Conservation (phyloP, 2,797 vertebrate genomes). For the Coregonus ussuriensis region DNA sequence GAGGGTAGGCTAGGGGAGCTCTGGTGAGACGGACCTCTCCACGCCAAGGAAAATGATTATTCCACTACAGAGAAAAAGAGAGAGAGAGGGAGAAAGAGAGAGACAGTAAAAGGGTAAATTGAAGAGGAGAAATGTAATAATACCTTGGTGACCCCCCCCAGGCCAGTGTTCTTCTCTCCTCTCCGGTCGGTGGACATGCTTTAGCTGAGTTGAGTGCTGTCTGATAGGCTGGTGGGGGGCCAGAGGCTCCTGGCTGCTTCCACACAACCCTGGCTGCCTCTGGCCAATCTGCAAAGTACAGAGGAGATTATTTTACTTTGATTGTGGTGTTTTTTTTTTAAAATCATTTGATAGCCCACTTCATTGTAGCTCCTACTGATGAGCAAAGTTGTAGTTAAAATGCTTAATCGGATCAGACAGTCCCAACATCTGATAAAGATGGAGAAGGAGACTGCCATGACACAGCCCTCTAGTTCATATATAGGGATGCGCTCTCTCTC, state of each 20-base stretch:
- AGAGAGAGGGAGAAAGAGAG: too few species aligned
- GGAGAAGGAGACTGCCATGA: background rate
- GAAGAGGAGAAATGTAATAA: too few species aligned
- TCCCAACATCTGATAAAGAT: background rate
- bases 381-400: background rate
- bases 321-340: slow-evolving; percentile 1
- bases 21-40: slow-evolving; percentile 44
- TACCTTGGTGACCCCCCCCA: too few species aligned
- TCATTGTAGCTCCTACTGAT: background rate
- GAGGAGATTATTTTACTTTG: slow-evolving; percentile 35
- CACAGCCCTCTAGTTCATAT: background rate
- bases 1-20: slow-evolving; percentile 24
- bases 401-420: background rate
- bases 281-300: slow-evolving; percentile 21
- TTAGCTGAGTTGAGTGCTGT: slow-evolving; percentile 12
- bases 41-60: slow-evolving; percentile 67
- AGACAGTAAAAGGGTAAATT: too few species aligned
- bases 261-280: slow-evolving; percentile 38
- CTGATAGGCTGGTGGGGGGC: slow-evolving; percentile 52
- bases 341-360: background rate
- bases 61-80: slow-evolving; percentile 18
- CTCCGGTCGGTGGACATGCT: too few species aligned
- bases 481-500: too few species aligned
- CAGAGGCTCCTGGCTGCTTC: slow-evolving; percentile 34
- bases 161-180: too few species aligned